These are phyloP conservation scores for Rhagologus leucostigma DNA, from an alignment of 2,113 vertebrate species.

Conservation along the genomic window DNA sequence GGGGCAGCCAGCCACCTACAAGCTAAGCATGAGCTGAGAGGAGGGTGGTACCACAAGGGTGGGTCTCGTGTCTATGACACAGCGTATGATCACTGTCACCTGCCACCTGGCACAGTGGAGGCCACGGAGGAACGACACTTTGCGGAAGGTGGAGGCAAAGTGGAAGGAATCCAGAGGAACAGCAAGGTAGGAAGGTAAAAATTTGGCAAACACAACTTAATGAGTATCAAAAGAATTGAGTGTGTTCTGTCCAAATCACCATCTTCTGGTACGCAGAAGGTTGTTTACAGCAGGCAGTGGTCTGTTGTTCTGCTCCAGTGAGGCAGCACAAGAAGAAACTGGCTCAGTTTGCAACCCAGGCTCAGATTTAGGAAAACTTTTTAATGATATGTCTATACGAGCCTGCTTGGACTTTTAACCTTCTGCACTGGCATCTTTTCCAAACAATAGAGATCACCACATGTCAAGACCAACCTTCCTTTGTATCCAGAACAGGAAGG, in stretches of 20 bases:
- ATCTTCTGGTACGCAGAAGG: background rate
- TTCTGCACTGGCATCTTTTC: background rate
- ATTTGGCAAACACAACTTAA: background rate
- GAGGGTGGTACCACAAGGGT: background rate
- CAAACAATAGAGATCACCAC: background rate
- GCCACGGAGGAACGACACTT: background rate
- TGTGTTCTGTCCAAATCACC: background rate
- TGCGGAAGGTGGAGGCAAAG: background rate
- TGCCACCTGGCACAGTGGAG: background rate
- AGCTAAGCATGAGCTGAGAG: background rate
- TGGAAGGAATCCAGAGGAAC: background rate
- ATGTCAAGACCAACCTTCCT: background rate
- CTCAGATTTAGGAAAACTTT: background rate
- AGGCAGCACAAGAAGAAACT: background rate
- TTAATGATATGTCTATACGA: background rate
- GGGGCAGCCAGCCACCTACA: background rate
- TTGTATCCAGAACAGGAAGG: background rate
- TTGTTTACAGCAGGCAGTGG: background rate
- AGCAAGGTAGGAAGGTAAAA: background rate
- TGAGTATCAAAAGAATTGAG: background rate
- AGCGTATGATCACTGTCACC: background rate
- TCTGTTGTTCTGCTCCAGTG: background rate
- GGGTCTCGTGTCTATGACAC: rapidly evolving
- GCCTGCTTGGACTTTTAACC: background rate
- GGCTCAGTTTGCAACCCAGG: background rate